Evolutionary conservation across 1,140 invertebrate species (phyloP).

Genomic region (Drosophila saltans): DNA sequence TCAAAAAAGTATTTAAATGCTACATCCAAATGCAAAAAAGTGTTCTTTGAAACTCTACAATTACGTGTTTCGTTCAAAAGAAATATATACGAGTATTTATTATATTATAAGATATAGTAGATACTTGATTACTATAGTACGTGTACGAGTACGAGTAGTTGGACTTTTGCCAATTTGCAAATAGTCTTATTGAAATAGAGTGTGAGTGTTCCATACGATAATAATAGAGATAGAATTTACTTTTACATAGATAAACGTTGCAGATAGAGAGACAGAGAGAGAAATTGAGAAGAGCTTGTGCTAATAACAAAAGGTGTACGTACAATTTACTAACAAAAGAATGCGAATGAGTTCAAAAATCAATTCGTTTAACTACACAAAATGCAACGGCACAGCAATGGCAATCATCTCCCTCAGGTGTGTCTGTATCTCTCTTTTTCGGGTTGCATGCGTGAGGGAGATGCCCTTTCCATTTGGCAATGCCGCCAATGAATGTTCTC

Average conservation of each 20-base stretch:
- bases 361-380: constrained; percentile 51
- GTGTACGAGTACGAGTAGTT: constrained; percentile 61
- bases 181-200: constrained; percentile 10
- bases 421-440: constrained; percentile 22
- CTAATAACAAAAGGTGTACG: constrained; percentile 57
- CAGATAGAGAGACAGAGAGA: constrained; percentile 16
- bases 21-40: constrained; percentile 78
- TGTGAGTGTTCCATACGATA: constrained; percentile 55
- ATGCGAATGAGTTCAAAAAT: constrained; percentile 48
- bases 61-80: constrained; percentile 72
- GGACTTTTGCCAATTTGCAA: constrained; percentile 44
- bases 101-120: constrained; percentile 38
- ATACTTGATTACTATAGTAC: constrained; percentile 8
- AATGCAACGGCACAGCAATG: constrained; percentile 27
- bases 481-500: neutral
- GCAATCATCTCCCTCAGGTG: neutral
- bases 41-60: constrained; percentile 75
- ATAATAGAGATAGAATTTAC: constrained; percentile 59
- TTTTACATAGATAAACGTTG: constrained; percentile 42
- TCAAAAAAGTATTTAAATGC: constrained; percentile 74
- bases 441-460: constrained; percentile 55
- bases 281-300: constrained; percentile 59
- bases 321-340: constrained; percentile 38
- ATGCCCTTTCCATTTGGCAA: constrained; percentile 11
- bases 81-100: constrained; percentile 34